Base-by-base conservation (phyloP, 1,140 invertebrate genomes). In the Melitaea cinxia region DNA sequence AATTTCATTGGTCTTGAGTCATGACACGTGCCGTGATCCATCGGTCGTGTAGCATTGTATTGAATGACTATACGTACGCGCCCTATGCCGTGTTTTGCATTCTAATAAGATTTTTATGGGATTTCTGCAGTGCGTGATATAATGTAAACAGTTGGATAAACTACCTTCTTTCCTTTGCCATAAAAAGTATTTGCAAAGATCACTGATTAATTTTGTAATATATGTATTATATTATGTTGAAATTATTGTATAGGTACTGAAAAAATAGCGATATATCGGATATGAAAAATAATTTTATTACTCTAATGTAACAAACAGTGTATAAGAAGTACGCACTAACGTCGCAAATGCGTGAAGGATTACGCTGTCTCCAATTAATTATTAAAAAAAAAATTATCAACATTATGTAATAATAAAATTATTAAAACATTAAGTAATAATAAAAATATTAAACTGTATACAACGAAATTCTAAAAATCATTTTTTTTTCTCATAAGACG, bases 101-200 rank as follows among this genome's bases (percentile, higher is more conserved):
- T 78, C 58, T 82, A 85, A 88, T 84, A 75, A 77, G 72, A 19
- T 78, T 75, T 66, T 28, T 68, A 77, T 68, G 70, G 68, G 52
- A 72, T 73, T 78, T 70, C 65, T 73, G 59, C 54, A 39, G 55
- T 52, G 52, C 59, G 65, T 68, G 56, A 66, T 37, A 47, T 45
- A 45, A 26, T 17, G 39, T 45, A 45, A 45, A 45, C 17, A 45
- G 39, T 45, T 19, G 39, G 39, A 45, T 45, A 19, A 61, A 47
- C 28, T 54, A 19, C 52, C 9, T 24, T 49, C 33, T 54, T 54
- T 62, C n/a, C 23, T 45, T 54, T 12, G 30, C 50, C 5, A 26
- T 30, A 17, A 53, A 10, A 17, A 45, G 15, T 10, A 45, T 45
- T 19, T 45, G 19, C 7, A 21, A 19, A 45, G 4, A 37, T 4